Base-by-base conservation (phyloP, 2,797 vertebrate species). In the Neosilurus mollespiculum region DNA sequence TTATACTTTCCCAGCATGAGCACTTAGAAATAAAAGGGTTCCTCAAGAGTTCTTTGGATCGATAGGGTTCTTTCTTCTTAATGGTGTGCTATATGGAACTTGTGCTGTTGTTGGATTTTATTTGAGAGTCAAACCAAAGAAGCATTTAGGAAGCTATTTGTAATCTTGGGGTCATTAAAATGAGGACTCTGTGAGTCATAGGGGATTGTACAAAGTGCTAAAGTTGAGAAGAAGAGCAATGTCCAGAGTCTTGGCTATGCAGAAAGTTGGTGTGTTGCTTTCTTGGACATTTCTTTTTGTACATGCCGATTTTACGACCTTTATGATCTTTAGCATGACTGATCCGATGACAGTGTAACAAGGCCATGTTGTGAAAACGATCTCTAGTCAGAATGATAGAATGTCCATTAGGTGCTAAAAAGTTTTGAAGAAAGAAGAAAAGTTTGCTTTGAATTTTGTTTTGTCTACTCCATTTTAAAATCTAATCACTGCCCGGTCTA, bases 381-480 rank as follows among this genome's bases (percentile, higher is more conserved):
- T 51, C 15, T 43, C 20, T 43, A 24, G 61, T 51, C 56, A 37
- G 30, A 59, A 6, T 43, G 37, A 43, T 6, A 43, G 34, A 62
- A 49, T 62, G 9, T 49, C 20, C 11, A 37, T 37, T 34, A 8
- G 34, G 54, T 30, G 30, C 30, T 59, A 15, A 59, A 73, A 73
- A 54, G 10, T 59, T 76, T 30, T 12, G 53, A 0, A 3, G 11
- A 1, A 4, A 20, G 1, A 12, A 1, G 10, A 49, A 58, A 12
- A 59, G 14, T 81, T 84, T 11, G 9, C 71, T 69, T 70, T 24
- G 69, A 56, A 62, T 77, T 83, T 72, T 67, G 24, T 9, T 67
- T 66, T 14, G 11, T 77, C 78, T 79, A 51, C 79, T 82, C 16
- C 64, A 81, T 87, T 88, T 88, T 85, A 83, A 83, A 87, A 81